Evolutionary conservation across 2,888 invertebrate species (phyloP).

Genomic region (Papilio elwesi): DNA sequence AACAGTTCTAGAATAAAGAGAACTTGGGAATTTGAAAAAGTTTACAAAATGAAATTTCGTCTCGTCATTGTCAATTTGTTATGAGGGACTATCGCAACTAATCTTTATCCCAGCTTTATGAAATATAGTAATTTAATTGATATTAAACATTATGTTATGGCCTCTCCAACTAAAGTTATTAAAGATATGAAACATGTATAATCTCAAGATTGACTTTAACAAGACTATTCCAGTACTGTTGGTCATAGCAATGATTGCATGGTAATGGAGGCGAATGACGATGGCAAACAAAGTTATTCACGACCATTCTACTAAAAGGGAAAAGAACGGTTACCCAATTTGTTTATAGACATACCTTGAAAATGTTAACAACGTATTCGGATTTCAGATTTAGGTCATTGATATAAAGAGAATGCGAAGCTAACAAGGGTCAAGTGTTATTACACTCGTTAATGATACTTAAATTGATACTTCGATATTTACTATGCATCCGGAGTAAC

Average conservation of each 20-base stretch:
- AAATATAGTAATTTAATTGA: conserved; percentile 6
- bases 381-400: conserved; percentile 45
- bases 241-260: conserved; percentile 15
- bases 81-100: neutral
- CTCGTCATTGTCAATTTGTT: neutral
- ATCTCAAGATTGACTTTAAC: conserved; percentile 15
- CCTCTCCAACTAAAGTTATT: neutral
- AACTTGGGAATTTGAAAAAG: neutral
- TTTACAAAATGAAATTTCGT: neutral
- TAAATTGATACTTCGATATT: conserved; percentile 32
- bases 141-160: neutral
- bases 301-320: conserved; percentile 30
- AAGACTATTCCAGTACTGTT: conserved; percentile 17
- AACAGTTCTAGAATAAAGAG: neutral
- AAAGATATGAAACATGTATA: neutral
- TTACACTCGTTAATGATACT: conserved; percentile 45
- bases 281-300: conserved; percentile 23
- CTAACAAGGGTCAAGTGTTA: conserved; percentile 52
- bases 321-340: conserved; percentile 40
- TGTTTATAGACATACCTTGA: conserved; percentile 37
- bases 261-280: conserved; percentile 6
- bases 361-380: conserved; percentile 43
- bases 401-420: conserved; percentile 47
- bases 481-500: conserved; percentile 16
- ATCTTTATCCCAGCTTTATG: neutral